These are phyloP conservation scores for Trichoplax adhaerens DNA, from an alignment of 37 sponge, comb jelly and placozoan species.

Conservation along the genomic window DNA sequence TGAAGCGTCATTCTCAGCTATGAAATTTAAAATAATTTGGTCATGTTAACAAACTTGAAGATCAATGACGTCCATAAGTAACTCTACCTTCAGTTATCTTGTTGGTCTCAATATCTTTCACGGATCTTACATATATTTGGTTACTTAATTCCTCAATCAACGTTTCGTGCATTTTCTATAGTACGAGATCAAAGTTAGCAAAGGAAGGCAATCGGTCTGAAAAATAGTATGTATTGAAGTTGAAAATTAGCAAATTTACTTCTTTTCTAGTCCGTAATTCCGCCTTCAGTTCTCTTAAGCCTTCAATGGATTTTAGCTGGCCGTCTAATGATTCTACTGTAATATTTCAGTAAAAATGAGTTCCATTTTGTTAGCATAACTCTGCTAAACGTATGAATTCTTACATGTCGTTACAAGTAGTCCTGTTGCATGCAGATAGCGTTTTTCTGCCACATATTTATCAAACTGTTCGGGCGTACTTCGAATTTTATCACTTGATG, in stretches of 20 bases:
- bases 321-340: slow-evolving; percentile 36
- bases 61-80: background rate
- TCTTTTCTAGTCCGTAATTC: slow-evolving; percentile 37
- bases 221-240: background rate
- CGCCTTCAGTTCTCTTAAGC: slow-evolving; percentile 42
- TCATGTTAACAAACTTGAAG: background rate
- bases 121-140: slow-evolving; percentile 50
- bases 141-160: slow-evolving; percentile 62
- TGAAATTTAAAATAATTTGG: slow-evolving; percentile 4
- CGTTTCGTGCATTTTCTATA: slow-evolving; percentile 30
- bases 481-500: slow-evolving; percentile 38
- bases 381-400: background rate
- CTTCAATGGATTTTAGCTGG: slow-evolving; percentile 41
- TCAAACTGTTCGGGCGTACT: slow-evolving; percentile 38
- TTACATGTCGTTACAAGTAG: slow-evolving; percentile 31
- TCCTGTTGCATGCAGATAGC: slow-evolving; percentile 68
- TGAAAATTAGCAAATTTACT: slow-evolving; percentile 9
- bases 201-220: background rate
- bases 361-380: background rate
- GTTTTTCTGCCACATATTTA: slow-evolving; percentile 23
- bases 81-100: slow-evolving; percentile 1
- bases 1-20: background rate
- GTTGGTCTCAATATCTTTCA: no score
- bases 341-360: background rate
- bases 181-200: background rate